Base-by-base conservation (phyloP, 2,888 invertebrate genomes). In the Anagyrus pseudococci region DNA sequence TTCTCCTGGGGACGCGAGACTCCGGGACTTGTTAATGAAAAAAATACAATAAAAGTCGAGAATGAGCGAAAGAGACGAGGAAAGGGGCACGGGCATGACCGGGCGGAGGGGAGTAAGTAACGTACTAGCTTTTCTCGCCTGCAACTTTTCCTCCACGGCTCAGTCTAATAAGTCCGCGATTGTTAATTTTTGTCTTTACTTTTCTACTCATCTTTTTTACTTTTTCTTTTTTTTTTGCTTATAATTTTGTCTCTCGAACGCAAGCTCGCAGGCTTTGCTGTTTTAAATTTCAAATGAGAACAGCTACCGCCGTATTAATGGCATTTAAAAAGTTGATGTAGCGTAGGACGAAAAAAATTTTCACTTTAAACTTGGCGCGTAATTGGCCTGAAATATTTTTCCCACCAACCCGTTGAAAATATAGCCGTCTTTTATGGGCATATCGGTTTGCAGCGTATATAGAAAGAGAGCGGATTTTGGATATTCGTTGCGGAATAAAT, bases 21-120 rank as follows among this genome's bases (percentile, higher is more conserved):
- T 29, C 23, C 70, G 66, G 73, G 77, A 78, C 78, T 79, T 78
- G 79, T 78, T 79, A 79, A 79, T 78, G 78, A 78, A 79, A 79
- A 79, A 79, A 78, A 78, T 77, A 78, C 77, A 79, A 78, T 77
- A 77, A 78, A 77, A 78, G 74, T 76, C 70, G 62, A 22, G 29
- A 7, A 7, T 26, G 52, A 13, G 33, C 7, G 33, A 46, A 23
- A 50, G n/a, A n/a, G n/a, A n/a, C n/a, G n/a, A n/a, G n/a, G n/a
- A n/a, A n/a, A n/a, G n/a, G n/a, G n/a, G n/a, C n/a, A n/a, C n/a
- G n/a, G n/a, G n/a, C n/a, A n/a, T n/a, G n/a, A n/a, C n/a, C 29
- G 20, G 53, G 15, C 0, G 26, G 41, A 25, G 19, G 19, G 19
- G 13, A 7, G 4, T 20, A 40, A 1, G 25, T 19, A 23, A 57